Percentiles rank a stretch among this genome's conserved stretches.
phyloP scores from a whole-genome alignment of 2,888 invertebrate genomes.

The Adelphocoris suturalis region DNA sequence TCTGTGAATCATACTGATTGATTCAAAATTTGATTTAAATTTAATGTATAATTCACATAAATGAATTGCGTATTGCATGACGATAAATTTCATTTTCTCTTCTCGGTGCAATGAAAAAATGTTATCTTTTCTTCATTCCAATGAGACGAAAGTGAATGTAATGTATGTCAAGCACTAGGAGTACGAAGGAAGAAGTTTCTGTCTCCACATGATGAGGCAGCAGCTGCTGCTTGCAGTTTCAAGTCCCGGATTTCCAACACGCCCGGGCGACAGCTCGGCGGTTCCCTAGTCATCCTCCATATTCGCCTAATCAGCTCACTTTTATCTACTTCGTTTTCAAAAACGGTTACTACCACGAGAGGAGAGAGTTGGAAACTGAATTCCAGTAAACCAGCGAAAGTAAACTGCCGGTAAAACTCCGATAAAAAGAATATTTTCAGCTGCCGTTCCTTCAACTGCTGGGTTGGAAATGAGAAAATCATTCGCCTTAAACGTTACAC shows the following conservation, averaged over 20 bases:
- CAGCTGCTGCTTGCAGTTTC: slow-evolving; percentile 26
- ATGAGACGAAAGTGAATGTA: neutral
- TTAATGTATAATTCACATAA: no score
- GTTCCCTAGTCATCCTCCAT: slow-evolving; percentile 5
- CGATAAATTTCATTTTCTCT: no score
- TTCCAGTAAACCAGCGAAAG: neutral
- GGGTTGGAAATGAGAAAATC: no score
- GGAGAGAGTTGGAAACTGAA: slow-evolving; percentile 11
- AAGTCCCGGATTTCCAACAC: neutral
- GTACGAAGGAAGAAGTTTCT: neutral
- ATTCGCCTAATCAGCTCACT: slow-evolving; percentile 39
- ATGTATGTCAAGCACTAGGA: neutral
- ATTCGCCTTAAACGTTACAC: no score
- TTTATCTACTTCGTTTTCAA: slow-evolving; percentile 19
- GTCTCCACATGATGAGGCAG: neutral
- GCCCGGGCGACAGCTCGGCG: neutral
- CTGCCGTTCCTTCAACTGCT: neutral
- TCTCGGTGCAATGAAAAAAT: no score
- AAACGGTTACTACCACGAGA: neutral
- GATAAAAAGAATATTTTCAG: slow-evolving; percentile 3
- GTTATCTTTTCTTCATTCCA: no score
- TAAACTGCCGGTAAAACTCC: neutral
- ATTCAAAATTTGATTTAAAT: no score
- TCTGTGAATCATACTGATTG: no score
- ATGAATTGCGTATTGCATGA: no score